Evolutionary conservation across 1,140 invertebrate species (phyloP).

Genomic region (Megalonaias nervosa): DNA sequence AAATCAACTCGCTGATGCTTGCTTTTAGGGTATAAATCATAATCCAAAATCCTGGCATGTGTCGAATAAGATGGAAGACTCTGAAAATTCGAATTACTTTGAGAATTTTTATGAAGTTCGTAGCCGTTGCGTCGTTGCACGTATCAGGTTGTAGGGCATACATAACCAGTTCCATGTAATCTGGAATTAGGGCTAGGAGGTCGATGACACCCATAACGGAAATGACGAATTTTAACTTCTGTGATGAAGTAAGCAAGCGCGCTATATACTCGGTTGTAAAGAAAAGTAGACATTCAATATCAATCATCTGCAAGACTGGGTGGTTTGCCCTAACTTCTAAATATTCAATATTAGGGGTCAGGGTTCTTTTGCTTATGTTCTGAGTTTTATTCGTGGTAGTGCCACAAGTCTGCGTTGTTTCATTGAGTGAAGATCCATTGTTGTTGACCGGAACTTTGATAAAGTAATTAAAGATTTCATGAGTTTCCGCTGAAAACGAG

Average conservation of each 20-base stretch:
- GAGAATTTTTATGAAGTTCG: conserved; percentile 36
- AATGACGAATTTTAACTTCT: too few species aligned
- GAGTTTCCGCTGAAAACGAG: conserved; percentile 28
- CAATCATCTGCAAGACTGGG: conserved; percentile 15
- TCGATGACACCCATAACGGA: conserved; percentile 76
- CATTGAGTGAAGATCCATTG: not conserved
- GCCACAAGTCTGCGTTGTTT: not conserved
- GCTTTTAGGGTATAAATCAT: conserved; percentile 86
- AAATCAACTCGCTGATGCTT: conserved; percentile 42
- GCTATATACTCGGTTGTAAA: conserved; percentile 25
- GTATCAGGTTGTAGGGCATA: conserved; percentile 12
- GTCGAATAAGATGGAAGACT: conserved; percentile 68
- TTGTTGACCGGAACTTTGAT: conserved; percentile 3
- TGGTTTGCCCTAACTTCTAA: conserved; percentile 10
- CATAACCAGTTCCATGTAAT: conserved; percentile 55
- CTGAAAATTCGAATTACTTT: conserved; percentile 52
- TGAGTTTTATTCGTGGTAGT: not conserved
- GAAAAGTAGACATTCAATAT: conserved; percentile 18
- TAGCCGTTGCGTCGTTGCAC: not conserved
- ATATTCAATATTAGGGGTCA: not conserved
- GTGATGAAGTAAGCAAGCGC: conserved; percentile 20
- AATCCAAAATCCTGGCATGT: too few species aligned
- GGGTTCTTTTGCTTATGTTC: not conserved
- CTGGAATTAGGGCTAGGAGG: conserved; percentile 69
- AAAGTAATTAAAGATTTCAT: conserved; percentile 20